Evolutionary conservation across 2,888 invertebrate genomes (phyloP).

Genomic region (Trichogramma evanescens): DNA sequence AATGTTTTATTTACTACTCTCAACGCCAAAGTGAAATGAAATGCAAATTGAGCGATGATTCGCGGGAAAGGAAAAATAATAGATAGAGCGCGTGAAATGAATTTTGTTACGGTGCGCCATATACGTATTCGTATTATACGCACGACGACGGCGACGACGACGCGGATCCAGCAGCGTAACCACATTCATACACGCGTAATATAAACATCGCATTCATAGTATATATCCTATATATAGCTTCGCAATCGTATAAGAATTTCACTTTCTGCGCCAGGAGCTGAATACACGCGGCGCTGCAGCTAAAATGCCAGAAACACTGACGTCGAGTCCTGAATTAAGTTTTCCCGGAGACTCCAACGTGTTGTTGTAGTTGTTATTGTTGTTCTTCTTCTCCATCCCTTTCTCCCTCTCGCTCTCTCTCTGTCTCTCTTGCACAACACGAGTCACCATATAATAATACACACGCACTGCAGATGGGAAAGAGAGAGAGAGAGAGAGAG

Average conservation of each 20-base stretch:
- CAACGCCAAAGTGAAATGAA: too few relatives aligned
- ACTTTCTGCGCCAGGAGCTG: neutral
- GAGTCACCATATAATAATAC: neutral
- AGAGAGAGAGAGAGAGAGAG: neutral
- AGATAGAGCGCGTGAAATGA: too few relatives aligned
- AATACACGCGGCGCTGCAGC: neutral
- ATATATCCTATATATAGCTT: neutral
- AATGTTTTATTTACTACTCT: too few relatives aligned
- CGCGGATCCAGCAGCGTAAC: too few relatives aligned
- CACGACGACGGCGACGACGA: too few relatives aligned
- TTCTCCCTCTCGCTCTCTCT: neutral
- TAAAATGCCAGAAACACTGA: slow-evolving; percentile 24
- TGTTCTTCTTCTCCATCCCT: too few relatives aligned
- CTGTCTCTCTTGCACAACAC: neutral
- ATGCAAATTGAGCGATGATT: too few relatives aligned
- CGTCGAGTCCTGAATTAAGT: slow-evolving; percentile 19
- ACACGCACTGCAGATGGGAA: neutral
- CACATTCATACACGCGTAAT: slow-evolving; percentile 1
- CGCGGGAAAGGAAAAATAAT: too few relatives aligned
- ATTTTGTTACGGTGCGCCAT: too few relatives aligned
- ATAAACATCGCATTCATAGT: slow-evolving; percentile 17
- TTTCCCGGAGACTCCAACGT: neutral
- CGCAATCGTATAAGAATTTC: neutral
- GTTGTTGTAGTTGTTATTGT: neutral
- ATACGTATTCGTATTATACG: too few relatives aligned